phyloP scores from a whole-genome alignment of 1,140 invertebrate species.

The Drosophila azteca region DNA sequence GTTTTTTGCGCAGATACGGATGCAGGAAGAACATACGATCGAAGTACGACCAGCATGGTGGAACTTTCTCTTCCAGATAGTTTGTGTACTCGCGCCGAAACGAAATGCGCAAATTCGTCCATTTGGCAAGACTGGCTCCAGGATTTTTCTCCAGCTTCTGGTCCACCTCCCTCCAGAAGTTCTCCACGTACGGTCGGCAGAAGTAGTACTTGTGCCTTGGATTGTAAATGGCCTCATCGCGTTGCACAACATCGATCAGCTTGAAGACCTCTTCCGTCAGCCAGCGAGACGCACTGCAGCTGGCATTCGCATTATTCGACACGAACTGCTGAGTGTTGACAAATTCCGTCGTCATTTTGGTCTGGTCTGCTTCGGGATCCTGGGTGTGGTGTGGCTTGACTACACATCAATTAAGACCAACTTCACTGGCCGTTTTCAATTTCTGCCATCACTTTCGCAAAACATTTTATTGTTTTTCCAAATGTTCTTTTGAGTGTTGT shows the following conservation, averaged over 20 bases:
- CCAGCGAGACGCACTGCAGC: slow-evolving; percentile 70
- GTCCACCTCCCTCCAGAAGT: slow-evolving; percentile 81
- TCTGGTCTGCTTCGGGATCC: not conserved
- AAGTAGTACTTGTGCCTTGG: slow-evolving; percentile 81
- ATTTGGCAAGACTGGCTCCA: slow-evolving; percentile 82
- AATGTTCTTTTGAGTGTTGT: slow-evolving; percentile 40
- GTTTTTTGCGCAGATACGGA: slow-evolving; percentile 79
- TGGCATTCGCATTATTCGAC: slow-evolving; percentile 54
- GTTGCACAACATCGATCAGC: slow-evolving; percentile 77
- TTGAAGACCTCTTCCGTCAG: slow-evolving; percentile 80
- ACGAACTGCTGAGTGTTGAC: slow-evolving; percentile 56
- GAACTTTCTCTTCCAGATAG: slow-evolving; percentile 78
- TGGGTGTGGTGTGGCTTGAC: not conserved
- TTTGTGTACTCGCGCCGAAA: slow-evolving; percentile 80
- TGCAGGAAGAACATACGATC: slow-evolving; percentile 81
- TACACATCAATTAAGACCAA: not conserved
- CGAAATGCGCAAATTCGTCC: slow-evolving; percentile 80
- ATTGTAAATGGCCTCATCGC: slow-evolving; percentile 82
- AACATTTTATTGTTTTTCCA: slow-evolving; percentile 19
- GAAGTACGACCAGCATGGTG: slow-evolving; percentile 81
- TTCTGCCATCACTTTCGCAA: slow-evolving; percentile 33
- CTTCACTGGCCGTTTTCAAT: slow-evolving; percentile 7
- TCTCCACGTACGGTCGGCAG: slow-evolving; percentile 80
- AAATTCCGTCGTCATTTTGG: slow-evolving; percentile 60
- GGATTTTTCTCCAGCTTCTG: slow-evolving; percentile 79